Conservation (phyloP, 2,113 vertebrate genomes). For the Myotis yumanensis region DNA sequence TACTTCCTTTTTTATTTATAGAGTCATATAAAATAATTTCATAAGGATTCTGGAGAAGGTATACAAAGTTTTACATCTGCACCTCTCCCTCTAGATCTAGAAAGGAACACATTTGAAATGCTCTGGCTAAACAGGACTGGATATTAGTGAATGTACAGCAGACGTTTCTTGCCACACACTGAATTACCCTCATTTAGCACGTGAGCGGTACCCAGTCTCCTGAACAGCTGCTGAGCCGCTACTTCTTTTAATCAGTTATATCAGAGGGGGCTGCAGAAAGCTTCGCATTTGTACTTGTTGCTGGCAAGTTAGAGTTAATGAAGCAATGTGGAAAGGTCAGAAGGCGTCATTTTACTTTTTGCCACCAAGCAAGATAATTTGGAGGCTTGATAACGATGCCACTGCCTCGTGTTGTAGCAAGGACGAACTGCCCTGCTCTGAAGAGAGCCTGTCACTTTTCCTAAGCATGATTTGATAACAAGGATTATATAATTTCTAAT, state of each 20-base stretch:
- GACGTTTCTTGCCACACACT: neutral
- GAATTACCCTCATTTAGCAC: neutral
- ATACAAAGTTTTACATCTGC: neutral
- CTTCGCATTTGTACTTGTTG: constrained; percentile 45
- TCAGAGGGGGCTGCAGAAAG: neutral
- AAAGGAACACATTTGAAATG: constrained; percentile 12
- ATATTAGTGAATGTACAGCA: neutral
- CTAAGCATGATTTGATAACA: neutral
- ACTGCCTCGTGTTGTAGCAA: neutral
- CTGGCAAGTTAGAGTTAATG: constrained; percentile 58
- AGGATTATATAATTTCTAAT: neutral
- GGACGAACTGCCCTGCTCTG: neutral
- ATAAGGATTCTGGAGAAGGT: constrained; percentile 33
- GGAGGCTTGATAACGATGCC: neutral
- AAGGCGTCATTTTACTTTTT: constrained; percentile 69
- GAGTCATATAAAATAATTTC: constrained; percentile 42
- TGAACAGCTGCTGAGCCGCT: neutral
- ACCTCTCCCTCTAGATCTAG: neutral
- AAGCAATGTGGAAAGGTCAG: constrained; percentile 67
- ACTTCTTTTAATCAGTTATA: neutral
- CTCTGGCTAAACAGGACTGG: neutral
- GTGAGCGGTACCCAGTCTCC: neutral
- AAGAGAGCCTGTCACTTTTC: constrained; percentile 47
- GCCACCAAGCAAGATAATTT: constrained; percentile 63
- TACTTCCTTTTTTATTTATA: neutral